These are phyloP conservation scores for Papilio elwesi DNA, from an alignment of 2,888 invertebrate species.

Conservation along the genomic window DNA sequence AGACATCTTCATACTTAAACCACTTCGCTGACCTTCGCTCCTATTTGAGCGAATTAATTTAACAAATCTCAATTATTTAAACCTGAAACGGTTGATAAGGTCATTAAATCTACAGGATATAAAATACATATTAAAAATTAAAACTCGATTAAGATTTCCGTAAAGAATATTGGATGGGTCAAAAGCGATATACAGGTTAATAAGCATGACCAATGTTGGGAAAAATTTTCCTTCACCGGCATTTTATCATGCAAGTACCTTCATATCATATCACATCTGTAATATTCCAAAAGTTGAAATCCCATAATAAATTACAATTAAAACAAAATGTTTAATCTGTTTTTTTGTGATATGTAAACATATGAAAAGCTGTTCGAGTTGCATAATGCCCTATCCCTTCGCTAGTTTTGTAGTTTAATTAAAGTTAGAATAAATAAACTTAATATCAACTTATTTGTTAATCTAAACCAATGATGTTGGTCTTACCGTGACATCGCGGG, in stretches of 20 bases:
- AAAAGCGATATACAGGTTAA: constrained; percentile 13
- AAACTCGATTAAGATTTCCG: not conserved
- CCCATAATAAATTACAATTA: not conserved
- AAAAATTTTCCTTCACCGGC: constrained; percentile 2
- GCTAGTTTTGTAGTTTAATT: not conserved
- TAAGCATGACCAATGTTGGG: constrained; percentile 16
- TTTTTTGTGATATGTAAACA: not conserved
- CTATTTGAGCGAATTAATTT: not conserved
- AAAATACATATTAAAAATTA: not conserved
- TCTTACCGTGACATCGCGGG: constrained; percentile 75
- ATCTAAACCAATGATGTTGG: not conserved
- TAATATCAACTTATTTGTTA: not conserved
- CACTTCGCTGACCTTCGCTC: too few relatives aligned
- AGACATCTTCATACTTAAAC: not conserved
- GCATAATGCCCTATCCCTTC: not conserved
- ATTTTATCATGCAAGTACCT: constrained; percentile 5
- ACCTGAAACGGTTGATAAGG: not conserved
- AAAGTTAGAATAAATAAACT: not conserved
- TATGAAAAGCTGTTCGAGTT: constrained; percentile 7
- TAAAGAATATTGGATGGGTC: not conserved
- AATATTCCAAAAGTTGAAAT: not conserved
- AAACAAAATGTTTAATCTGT: too few relatives aligned
- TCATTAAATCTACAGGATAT: not conserved
- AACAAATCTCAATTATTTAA: constrained; percentile 10
- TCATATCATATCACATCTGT: not conserved